Conservation (phyloP, 2,888 invertebrate species). For the Corbicula japonica region DNA sequence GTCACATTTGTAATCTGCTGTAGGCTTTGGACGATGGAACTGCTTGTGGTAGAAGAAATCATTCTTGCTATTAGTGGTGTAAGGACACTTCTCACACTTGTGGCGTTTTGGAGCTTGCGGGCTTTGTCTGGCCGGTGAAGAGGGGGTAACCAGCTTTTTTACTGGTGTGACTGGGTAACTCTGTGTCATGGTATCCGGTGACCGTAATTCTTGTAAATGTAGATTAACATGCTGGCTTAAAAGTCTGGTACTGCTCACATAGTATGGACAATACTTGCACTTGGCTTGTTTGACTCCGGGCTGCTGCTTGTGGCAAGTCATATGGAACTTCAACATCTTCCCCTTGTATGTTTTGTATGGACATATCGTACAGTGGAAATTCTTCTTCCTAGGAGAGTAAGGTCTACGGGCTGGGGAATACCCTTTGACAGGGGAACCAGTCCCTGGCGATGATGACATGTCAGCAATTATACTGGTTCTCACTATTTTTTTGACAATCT, state of each 20-base stretch:
- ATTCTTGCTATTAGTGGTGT: conserved; percentile 94
- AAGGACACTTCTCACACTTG: conserved; percentile 93
- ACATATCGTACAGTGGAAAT: conserved; percentile 90
- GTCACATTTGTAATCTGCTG: conserved; percentile 93
- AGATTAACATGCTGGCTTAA: conserved; percentile 90
- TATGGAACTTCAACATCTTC: conserved; percentile 87
- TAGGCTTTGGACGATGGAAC: conserved; percentile 91
- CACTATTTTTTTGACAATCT: conserved; percentile 51
- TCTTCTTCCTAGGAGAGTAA: conserved; percentile 56
- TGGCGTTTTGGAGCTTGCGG: conserved; percentile 88
- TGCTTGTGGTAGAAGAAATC: conserved; percentile 95
- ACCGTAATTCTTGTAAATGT: conserved; percentile 86
- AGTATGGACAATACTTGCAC: conserved; percentile 94
- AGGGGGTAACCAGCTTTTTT: conserved; percentile 27
- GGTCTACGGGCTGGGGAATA: not conserved
- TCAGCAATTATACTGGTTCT: conserved; percentile 24
- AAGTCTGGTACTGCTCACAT: conserved; percentile 88
- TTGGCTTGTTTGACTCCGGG: conserved; percentile 91
- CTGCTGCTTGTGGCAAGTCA: conserved; percentile 90
- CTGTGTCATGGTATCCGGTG: conserved; percentile 15
- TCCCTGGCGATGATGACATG: not conserved
- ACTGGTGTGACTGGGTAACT: conserved; percentile 53
- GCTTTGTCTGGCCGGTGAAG: conserved; percentile 30
- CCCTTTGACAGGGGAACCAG: not conserved
- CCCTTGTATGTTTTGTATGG: conserved; percentile 88